phyloP scores from a whole-genome alignment of 2,797 vertebrate genomes.

The Esox lucius region DNA sequence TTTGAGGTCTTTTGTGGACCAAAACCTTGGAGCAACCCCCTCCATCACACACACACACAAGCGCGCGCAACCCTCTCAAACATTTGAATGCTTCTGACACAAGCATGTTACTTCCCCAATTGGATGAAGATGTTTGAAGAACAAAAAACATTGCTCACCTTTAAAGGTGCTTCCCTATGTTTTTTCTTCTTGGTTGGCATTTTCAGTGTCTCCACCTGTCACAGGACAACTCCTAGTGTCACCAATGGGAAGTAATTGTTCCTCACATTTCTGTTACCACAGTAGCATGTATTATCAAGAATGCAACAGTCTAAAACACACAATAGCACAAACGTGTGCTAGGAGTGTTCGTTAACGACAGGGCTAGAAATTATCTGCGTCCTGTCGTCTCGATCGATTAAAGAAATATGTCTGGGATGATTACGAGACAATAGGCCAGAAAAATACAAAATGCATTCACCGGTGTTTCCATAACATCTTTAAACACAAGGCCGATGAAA shows the following conservation, averaged over 20 bases:
- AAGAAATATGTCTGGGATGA: too few species aligned
- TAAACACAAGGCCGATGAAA: too few species aligned
- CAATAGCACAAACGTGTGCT: too few species aligned
- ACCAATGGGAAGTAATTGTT: constrained; percentile 51
- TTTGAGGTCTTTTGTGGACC: constrained; percentile 40
- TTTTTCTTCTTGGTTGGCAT: constrained; percentile 6
- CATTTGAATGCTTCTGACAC: constrained; percentile 31
- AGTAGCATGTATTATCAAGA: constrained; percentile 40
- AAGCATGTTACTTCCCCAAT: constrained; percentile 12
- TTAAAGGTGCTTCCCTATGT: constrained; percentile 23
- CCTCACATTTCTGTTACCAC: constrained; percentile 46
- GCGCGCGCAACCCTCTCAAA: neutral
- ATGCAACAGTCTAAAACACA: neutral
- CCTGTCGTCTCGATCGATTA: too few species aligned
- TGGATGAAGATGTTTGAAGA: constrained; percentile 27
- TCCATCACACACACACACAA: constrained; percentile 7
- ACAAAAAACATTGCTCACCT: constrained; percentile 27
- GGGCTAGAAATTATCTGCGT: too few species aligned
- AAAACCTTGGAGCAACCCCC: constrained; percentile 23
- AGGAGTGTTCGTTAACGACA: too few species aligned
- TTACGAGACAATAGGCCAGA: too few species aligned
- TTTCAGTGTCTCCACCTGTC: constrained; percentile 32
- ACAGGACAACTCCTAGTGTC: constrained; percentile 31
- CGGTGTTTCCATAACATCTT: too few species aligned
- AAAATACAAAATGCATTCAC: constrained; percentile 1